phyloP scores from a whole-genome alignment of 2,113 vertebrate species.

The Hippocampus mohnikei region DNA sequence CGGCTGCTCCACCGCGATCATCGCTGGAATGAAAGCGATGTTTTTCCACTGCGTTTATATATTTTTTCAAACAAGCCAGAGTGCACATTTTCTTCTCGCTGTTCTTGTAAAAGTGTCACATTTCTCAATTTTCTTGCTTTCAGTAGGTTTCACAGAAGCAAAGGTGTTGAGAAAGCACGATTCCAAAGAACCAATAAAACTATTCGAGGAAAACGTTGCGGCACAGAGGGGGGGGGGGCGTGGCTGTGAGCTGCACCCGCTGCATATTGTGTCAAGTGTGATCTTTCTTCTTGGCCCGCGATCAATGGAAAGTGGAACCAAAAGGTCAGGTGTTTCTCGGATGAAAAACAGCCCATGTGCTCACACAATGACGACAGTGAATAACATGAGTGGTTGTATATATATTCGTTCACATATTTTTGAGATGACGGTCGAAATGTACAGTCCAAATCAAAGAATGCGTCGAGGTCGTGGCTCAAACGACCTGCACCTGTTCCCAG shows the following conservation, averaged over 20 bases:
- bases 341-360: conserved; percentile 13
- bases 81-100: no score
- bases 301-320: neutral
- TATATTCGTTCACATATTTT: no score
- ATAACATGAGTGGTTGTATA: neutral
- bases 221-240: neutral
- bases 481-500: no score
- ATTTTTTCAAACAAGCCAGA: no score
- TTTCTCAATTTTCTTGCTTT: neutral
- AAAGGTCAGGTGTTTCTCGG: neutral
- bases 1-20: no score
- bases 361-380: neutral
- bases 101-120: no score
- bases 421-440: no score
- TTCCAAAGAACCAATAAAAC: neutral
- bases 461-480: no score
- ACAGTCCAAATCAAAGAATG: no score
- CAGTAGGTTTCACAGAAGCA: neutral
- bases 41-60: no score
- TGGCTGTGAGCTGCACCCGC: no score
- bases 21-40: no score
- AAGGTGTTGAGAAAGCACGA: neutral
- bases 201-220: neutral
- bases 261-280: neutral
- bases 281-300: conserved; percentile 9